Percentiles rank a stretch among this genome's conserved stretches.
Evolutionary conservation across 2,113 vertebrate species (phyloP).

Genomic region (Rynchops niger): DNA sequence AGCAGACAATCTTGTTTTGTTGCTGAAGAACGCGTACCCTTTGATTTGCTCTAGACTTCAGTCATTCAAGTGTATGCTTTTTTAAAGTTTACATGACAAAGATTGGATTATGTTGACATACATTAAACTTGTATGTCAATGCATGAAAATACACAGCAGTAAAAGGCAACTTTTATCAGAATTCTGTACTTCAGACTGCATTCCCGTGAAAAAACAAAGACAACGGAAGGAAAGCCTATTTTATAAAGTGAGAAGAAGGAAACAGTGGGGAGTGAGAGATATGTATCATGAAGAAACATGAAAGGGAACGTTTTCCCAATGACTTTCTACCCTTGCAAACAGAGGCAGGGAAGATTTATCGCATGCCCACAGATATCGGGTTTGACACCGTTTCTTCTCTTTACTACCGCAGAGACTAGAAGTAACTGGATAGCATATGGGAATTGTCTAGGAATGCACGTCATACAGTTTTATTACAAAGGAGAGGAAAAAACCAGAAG

Average conservation of each 20-base stretch:
- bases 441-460: not conserved
- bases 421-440: constrained; percentile 37
- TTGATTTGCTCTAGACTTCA: not conserved
- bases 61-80: not conserved
- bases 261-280: not conserved
- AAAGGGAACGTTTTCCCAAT: constrained; percentile 10
- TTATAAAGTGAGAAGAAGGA: not conserved
- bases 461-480: constrained; percentile 16
- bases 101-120: not conserved
- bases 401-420: not conserved
- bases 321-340: not conserved
- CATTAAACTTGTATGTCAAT: not conserved
- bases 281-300: not conserved
- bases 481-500: not conserved
- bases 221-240: not conserved
- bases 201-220: not conserved
- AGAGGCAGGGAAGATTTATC: not conserved
- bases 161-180: not conserved
- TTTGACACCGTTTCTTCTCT: constrained; percentile 32
- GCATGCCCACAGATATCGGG: not conserved
- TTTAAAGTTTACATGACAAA: not conserved
- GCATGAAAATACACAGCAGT: not conserved
- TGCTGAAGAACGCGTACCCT: not conserved
- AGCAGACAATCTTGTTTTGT: not conserved
- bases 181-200: not conserved